Percentiles rank a stretch among this genome's conserved stretches.
These are phyloP conservation scores for Pristionchus japonicus DNA, from an alignment of 2,888 invertebrate species.

Conservation along the genomic window DNA sequence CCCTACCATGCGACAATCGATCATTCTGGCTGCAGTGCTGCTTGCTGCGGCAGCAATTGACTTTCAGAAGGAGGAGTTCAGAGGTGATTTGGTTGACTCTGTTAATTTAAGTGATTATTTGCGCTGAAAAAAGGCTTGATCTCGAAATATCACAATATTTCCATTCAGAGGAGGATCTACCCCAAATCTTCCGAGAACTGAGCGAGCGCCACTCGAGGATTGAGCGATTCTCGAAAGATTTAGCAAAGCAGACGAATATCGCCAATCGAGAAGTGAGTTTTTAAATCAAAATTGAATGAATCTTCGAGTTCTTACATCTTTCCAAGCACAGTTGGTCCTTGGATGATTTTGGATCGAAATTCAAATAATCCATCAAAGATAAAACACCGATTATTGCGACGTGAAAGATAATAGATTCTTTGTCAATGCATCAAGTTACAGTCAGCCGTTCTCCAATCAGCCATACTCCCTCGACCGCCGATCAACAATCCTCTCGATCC, in stretches of 20 bases:
- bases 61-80: conserved; percentile 10
- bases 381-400: no score
- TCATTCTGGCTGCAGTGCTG: neutral
- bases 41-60: neutral
- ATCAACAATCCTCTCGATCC: neutral
- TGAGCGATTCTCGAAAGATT: conserved; percentile 33
- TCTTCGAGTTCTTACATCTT: no score
- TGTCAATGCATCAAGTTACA: no score
- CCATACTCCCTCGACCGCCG: conserved; percentile 16
- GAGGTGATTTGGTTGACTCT: no score
- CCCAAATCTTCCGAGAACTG: conserved; percentile 20
- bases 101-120: neutral
- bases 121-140: no score
- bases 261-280: conserved; percentile 12
- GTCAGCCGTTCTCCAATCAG: neutral
- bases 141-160: neutral
- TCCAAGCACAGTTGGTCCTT: no score
- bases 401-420: no score
- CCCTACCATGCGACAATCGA: neutral
- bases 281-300: neutral
- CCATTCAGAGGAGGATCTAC: conserved; percentile 35
- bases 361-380: no score
- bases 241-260: conserved; percentile 1
- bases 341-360: no score
- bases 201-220: neutral